Conservation (phyloP, 2,797 vertebrate species). For the Hippopotamyrus pictus region DNA sequence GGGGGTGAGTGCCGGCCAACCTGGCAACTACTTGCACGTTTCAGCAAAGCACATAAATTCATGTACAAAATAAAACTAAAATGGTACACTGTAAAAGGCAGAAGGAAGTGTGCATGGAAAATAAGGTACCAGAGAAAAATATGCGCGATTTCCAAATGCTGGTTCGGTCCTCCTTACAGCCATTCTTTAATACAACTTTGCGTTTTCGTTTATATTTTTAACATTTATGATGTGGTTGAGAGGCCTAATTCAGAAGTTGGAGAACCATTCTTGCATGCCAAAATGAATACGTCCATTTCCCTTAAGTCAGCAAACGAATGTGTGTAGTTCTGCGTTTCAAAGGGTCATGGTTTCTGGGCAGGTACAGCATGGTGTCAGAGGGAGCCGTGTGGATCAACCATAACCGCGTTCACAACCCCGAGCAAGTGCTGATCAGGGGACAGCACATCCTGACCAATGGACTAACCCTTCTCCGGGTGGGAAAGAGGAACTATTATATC, state of each 20-base stretch:
- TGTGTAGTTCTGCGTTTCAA: background rate
- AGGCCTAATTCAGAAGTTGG: background rate
- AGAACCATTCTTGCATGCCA: background rate
- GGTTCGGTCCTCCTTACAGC: background rate
- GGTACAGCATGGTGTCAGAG: slow-evolving; percentile 77
- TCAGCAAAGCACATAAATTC: background rate
- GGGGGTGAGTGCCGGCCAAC: slow-evolving; percentile 61
- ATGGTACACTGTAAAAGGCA: background rate
- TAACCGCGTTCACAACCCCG: slow-evolving; percentile 66
- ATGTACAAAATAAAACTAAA: background rate
- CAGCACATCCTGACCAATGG: slow-evolving; percentile 89
- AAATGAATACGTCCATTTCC: background rate
- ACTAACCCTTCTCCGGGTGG: slow-evolving; percentile 79
- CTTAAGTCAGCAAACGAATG: background rate
- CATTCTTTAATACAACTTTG: background rate
- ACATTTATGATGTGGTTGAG: background rate
- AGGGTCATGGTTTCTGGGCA: slow-evolving; percentile 42
- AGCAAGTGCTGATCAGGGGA: slow-evolving; percentile 76
- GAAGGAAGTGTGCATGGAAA: background rate
- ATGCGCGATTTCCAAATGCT: background rate
- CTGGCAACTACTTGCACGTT: background rate
- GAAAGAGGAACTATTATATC: slow-evolving; percentile 87
- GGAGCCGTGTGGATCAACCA: slow-evolving; percentile 92
- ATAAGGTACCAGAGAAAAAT: background rate
- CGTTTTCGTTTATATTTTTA: background rate